Evolutionary conservation across 2,797 vertebrate species (phyloP).

Genomic region (Sciurus carolinensis): DNA sequence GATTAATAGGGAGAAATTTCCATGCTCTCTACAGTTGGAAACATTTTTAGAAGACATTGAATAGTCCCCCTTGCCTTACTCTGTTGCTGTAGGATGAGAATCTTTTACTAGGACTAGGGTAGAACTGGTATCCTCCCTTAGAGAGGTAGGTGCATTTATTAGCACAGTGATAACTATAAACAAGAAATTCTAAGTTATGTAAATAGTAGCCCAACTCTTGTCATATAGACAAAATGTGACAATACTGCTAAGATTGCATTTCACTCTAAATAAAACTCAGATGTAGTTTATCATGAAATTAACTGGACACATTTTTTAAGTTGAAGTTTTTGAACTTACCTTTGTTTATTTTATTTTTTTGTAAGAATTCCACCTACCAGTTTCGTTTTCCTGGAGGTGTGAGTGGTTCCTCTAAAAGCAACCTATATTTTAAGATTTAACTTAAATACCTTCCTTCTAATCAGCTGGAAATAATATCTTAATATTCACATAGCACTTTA

Average conservation of each 20-base stretch:
- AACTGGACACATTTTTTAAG: neutral
- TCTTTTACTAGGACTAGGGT: neutral
- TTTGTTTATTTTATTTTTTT: slow-evolving; percentile 9
- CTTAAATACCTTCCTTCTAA: slow-evolving; percentile 18
- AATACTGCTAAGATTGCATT: neutral
- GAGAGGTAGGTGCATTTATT: neutral
- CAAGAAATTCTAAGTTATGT: neutral
- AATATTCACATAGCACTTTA: slow-evolving; percentile 35
- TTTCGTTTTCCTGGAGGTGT: neutral
- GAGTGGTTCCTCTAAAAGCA: neutral
- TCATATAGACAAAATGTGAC: neutral
- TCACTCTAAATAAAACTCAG: neutral
- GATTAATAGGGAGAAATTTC: neutral
- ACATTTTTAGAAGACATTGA: neutral
- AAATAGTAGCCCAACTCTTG: neutral
- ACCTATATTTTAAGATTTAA: slow-evolving; percentile 36
- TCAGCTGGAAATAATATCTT: neutral
- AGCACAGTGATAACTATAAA: neutral
- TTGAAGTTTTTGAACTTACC: neutral
- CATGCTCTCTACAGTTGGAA: neutral
- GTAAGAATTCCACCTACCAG: neutral
- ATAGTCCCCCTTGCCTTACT: neutral
- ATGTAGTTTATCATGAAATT: neutral
- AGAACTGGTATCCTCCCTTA: neutral
- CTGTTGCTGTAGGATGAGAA: neutral